Evolutionary conservation across 35 echinoderm and acorn worm species (phyloP), one percentile per base, ranked within the genome.

Genomic region (Strongylocentrotus purpuratus): DNA sequence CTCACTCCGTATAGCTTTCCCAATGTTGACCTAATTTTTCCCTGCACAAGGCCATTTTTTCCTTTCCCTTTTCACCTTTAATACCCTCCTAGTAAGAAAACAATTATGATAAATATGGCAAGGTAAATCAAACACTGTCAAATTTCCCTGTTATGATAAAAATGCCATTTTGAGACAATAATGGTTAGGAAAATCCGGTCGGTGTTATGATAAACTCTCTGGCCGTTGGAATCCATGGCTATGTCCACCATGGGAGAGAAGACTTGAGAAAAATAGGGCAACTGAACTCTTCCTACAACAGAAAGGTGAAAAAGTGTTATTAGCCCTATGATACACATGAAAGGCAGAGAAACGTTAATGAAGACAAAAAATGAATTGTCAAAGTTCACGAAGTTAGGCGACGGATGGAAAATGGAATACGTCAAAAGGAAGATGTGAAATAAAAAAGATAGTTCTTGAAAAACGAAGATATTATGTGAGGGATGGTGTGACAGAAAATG

Each of bases 131-230:
- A 78, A 78, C 65, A 78, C 20, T 78, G 65, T 78, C 65, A 78
- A 78, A 78, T 78, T 78, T 78, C n/a, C 20, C 65, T 78, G 65
- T 78, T 78, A 78, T 78, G 65, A 78, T 78, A 78, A 28, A 78
- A 78, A 78, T 78, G 65, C 65, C 65, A 78, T 78, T 78, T 78
- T 78, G 65, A 78, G 65, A 78, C 65, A 78, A 78, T 78, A 78
- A 78, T 78, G 65, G 65, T 22, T 78, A 78, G 65, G 65, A 78
- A 78, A 78, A 78, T 78, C 65, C 65, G 65, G 65, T 78, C 5
- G 25, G 65, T 78, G 65, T 78, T 78, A 7, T 78, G 20, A 22
- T 78, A 78, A 78, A 78, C 65, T n/a, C 22, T 78, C 22, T 78
- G 65, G 65, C 65, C 65, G 22, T 88, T 91, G 7, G 46, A 91